Conservation (phyloP, 2,797 vertebrate genomes). For the Platyrinchus mystaceus region DNA sequence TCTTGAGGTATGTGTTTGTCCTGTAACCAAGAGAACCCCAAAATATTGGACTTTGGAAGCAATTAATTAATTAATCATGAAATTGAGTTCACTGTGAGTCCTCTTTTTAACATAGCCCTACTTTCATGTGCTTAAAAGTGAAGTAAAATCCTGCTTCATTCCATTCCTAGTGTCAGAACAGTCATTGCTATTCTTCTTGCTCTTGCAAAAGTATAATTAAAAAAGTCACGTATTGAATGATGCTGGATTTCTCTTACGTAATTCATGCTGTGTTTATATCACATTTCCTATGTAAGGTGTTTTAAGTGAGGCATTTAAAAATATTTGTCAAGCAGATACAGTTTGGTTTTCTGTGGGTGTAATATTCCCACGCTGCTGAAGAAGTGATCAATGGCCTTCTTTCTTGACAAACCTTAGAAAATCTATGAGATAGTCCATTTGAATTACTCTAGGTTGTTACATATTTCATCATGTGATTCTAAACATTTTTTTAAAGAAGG, state of each 20-base stretch:
- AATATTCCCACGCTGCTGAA: neutral
- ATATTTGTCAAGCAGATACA: neutral
- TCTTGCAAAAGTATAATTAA: constrained; percentile 12
- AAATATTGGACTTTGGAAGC: neutral
- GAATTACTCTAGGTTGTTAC: neutral
- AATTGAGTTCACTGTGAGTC: neutral
- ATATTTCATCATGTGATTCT: constrained; percentile 6
- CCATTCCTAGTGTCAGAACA: neutral
- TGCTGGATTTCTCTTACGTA: neutral
- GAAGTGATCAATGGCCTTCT: neutral
- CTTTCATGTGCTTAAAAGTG: neutral
- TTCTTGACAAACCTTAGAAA: neutral
- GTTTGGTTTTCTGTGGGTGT: neutral
- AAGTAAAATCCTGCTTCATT: neutral
- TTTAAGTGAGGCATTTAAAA: neutral
- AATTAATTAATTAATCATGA: neutral
- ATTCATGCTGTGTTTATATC: neutral
- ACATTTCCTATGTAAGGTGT: neutral
- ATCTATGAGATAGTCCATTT: neutral
- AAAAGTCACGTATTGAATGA: neutral
- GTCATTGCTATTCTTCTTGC: neutral
- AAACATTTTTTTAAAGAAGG: neutral
- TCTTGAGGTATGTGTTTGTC: neutral
- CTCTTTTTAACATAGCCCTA: neutral
- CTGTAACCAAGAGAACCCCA: neutral